Evolutionary conservation across 2,888 invertebrate genomes (phyloP).

Genomic region (Kuschelorhynchus macadamiae): DNA sequence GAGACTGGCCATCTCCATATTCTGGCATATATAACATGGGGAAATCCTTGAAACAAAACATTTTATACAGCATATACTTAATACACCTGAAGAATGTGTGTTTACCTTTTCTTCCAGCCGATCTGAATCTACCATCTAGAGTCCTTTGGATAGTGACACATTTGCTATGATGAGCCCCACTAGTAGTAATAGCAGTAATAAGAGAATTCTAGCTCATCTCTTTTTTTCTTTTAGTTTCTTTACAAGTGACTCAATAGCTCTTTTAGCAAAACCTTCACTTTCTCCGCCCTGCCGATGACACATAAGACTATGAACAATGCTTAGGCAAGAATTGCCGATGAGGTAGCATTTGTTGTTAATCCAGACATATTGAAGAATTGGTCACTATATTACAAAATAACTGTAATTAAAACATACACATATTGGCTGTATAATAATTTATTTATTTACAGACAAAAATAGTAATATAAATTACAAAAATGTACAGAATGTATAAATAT

Average conservation of each 20-base stretch:
- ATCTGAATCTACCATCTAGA: conserved; percentile 96
- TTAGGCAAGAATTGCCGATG: conserved; percentile 97
- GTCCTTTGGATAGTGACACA: conserved; percentile 99
- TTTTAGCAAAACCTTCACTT: conserved; percentile 96
- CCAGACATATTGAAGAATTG: conserved; percentile 73
- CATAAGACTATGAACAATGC: conserved; percentile 99
- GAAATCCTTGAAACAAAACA: conserved; percentile 76
- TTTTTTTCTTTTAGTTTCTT: conserved; percentile 98
- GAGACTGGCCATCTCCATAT: conserved; percentile 99
- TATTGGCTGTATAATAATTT: no score
- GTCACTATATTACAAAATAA: not conserved
- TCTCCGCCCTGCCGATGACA: conserved; percentile 99
- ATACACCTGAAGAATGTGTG: not conserved
- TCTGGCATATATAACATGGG: conserved; percentile 98
- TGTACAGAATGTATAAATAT: no score
- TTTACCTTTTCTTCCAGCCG: conserved; percentile 92
- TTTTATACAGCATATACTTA: not conserved
- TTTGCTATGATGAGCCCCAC: conserved; percentile 97
- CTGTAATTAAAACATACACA: not conserved
- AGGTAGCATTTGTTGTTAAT: conserved; percentile 85
- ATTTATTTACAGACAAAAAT: no score
- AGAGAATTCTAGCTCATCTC: conserved; percentile 96
- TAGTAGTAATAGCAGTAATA: conserved; percentile 99
- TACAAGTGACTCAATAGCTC: conserved; percentile 98
- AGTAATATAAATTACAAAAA: no score